phyloP scores from a whole-genome alignment of 1,140 invertebrate genomes.

The Zaprionus tsacasi region DNA sequence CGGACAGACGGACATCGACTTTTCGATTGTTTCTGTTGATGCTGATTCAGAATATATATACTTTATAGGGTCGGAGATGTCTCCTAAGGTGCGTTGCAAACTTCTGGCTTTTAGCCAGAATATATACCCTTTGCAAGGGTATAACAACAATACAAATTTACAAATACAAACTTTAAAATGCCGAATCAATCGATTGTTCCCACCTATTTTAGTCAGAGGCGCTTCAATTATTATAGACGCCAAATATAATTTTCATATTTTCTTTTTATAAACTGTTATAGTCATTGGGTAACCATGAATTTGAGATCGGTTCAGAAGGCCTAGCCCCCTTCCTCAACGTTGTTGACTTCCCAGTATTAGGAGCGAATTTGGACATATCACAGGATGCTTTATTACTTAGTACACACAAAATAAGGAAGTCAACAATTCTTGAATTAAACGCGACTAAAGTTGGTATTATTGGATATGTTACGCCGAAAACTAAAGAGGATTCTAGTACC shows the following conservation, averaged over 20 bases:
- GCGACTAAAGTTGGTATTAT: slow-evolving; percentile 91
- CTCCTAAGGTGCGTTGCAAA: too few relatives aligned
- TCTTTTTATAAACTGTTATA: slow-evolving; percentile 82
- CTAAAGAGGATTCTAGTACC: slow-evolving; percentile 87
- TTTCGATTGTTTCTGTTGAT: too few relatives aligned
- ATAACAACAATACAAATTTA: too few relatives aligned
- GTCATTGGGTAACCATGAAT: slow-evolving; percentile 97
- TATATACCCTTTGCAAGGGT: too few relatives aligned
- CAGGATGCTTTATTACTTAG: slow-evolving; percentile 86
- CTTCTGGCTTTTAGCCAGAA: too few relatives aligned
- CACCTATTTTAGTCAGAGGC: slow-evolving; percentile 18
- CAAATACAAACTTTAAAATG: too few relatives aligned
- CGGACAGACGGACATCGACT: too few relatives aligned
- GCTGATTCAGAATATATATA: too few relatives aligned
- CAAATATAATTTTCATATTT: too few relatives aligned
- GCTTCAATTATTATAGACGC: too few relatives aligned
- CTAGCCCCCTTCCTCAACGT: slow-evolving; percentile 91
- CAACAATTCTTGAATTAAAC: slow-evolving; percentile 87
- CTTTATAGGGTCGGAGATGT: too few relatives aligned
- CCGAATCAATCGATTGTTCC: too few relatives aligned
- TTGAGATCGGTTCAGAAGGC: slow-evolving; percentile 91
- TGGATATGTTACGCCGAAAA: slow-evolving; percentile 95
- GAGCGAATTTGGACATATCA: slow-evolving; percentile 90
- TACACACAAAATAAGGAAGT: slow-evolving; percentile 86
- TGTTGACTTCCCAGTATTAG: slow-evolving; percentile 89